phyloP scores from a whole-genome alignment of 35 echinoderm and acorn worm species.

The Hemicentrotus pulcherrimus region DNA sequence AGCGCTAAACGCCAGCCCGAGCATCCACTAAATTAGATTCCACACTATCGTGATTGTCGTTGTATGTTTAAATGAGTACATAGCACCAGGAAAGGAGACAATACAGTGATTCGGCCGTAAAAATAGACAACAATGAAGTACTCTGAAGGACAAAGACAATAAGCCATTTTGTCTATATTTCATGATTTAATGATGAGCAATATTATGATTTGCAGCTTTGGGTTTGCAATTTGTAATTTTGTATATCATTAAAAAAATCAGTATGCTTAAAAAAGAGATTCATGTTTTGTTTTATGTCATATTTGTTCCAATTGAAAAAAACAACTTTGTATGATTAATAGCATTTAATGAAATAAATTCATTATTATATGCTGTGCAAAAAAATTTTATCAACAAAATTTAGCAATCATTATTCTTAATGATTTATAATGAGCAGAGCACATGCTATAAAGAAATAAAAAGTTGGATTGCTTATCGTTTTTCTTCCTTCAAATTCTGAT shows the following conservation, averaged over 20 bases:
- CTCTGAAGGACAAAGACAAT: no score
- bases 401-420: not conserved
- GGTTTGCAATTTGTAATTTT: not conserved
- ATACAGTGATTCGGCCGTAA: not conserved
- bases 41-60: not conserved
- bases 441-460: not conserved
- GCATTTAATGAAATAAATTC: no score
- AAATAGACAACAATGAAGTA: not conserved
- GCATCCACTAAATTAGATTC: slow-evolving; percentile 17
- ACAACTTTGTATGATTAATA: no score
- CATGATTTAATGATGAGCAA: not conserved
- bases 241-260: not conserved
- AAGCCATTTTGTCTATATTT: not conserved
- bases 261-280: not conserved
- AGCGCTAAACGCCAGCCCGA: not conserved
- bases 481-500: not conserved
- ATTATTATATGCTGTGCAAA: no score
- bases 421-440: not conserved
- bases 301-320: no score
- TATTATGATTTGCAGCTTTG: not conserved
- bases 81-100: not conserved
- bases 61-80: not conserved
- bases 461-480: not conserved
- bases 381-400: no score
- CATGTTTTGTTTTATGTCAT: no score